Percentiles rank a stretch among this genome's conserved stretches.
Conservation (phyloP, 2,888 invertebrate genomes). For the Venusia cambrica region DNA sequence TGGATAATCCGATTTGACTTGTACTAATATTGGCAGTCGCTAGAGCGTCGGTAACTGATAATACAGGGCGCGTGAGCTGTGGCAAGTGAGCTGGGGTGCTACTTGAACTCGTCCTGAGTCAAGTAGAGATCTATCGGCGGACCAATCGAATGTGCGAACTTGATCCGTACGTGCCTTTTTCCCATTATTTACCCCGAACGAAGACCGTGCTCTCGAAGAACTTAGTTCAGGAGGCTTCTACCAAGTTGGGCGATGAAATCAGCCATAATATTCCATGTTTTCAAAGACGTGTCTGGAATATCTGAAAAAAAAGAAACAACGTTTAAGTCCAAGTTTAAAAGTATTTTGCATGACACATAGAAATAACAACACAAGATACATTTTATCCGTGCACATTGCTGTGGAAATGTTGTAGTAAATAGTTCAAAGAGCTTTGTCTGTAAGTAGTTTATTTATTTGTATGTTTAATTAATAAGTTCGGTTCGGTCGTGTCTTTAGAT, state of each 20-base stretch:
- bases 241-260: constrained; percentile 35
- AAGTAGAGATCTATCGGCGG: constrained; percentile 62
- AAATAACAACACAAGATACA: too few species aligned
- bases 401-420: constrained; percentile 4
- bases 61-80: constrained; percentile 43
- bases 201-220: constrained; percentile 49
- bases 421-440: constrained; percentile 26
- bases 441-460: constrained; percentile 39
- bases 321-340: too few species aligned
- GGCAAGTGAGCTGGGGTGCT: constrained; percentile 59
- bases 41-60: constrained; percentile 78
- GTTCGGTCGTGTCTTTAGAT: constrained; percentile 57
- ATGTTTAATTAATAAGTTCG: constrained; percentile 64
- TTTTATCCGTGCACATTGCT: too few species aligned
- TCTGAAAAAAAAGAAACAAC: constrained; percentile 55
- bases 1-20: constrained; percentile 76
- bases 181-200: constrained; percentile 75
- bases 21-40: constrained; percentile 80
- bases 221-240: constrained; percentile 48
- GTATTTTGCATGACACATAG: too few species aligned
- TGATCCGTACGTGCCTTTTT: constrained; percentile 78
- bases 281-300: constrained; percentile 29
- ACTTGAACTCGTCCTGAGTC: constrained; percentile 58
- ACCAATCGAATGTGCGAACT: constrained; percentile 76
- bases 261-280: constrained; percentile 50